A percentile compares a stretch with the other conserved stretches of the same genome.
These are phyloP conservation scores for Drosophila nigritarsus DNA, from an alignment of 2,888 invertebrate species.

Conservation along the genomic window DNA sequence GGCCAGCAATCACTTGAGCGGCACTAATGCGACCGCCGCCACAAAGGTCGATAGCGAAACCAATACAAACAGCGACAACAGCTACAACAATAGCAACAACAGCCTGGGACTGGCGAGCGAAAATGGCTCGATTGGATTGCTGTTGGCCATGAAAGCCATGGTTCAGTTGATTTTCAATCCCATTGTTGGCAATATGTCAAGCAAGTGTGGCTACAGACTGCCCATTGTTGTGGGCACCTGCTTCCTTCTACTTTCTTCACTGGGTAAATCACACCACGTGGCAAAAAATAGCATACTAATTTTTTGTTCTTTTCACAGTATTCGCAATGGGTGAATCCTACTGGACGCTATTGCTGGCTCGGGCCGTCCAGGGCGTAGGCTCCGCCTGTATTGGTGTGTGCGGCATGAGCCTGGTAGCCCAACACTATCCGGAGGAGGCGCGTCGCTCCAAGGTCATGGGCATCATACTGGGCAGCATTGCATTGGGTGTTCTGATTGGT, in stretches of 20 bases:
- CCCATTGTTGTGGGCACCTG: slow-evolving; percentile 90
- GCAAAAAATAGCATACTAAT: slow-evolving; percentile 18
- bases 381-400: slow-evolving; percentile 92
- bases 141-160: slow-evolving; percentile 91
- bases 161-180: slow-evolving; percentile 92
- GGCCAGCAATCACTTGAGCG: slow-evolving; percentile 46
- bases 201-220: slow-evolving; percentile 88
- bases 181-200: slow-evolving; percentile 89
- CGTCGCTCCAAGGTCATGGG: slow-evolving; percentile 90
- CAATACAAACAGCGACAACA: slow-evolving; percentile 33
- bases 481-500: slow-evolving; percentile 91
- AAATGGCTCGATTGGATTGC: slow-evolving; percentile 89
- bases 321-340: slow-evolving; percentile 91
- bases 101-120: slow-evolving; percentile 86
- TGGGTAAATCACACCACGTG: slow-evolving; percentile 86
- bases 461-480: slow-evolving; percentile 91
- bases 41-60: slow-evolving; percentile 47
- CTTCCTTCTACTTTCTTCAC: slow-evolving; percentile 88
- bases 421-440: slow-evolving; percentile 85
- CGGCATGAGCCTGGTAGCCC: slow-evolving; percentile 92
- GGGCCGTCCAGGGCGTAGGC: slow-evolving; percentile 92
- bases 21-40: slow-evolving; percentile 47
- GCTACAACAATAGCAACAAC: slow-evolving; percentile 43
- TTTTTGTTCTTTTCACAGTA: slow-evolving; percentile 85
- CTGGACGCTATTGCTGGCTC: slow-evolving; percentile 89